Evolutionary conservation across 2,888 invertebrate genomes (phyloP), one percentile per base, ranked within the genome.

Genomic region (Ellobium chinense): DNA sequence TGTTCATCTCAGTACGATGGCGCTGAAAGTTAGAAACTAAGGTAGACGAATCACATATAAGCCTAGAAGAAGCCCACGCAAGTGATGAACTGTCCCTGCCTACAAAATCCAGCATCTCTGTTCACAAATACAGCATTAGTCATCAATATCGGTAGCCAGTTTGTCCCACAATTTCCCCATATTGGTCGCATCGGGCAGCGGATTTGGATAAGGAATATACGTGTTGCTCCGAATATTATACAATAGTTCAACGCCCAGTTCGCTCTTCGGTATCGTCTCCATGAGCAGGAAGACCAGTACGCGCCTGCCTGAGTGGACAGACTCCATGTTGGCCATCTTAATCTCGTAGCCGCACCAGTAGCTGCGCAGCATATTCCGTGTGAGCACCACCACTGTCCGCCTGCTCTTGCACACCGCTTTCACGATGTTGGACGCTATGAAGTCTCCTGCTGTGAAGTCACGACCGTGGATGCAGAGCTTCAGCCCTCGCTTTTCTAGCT

Each of bases 261-360:
- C 37, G n/a, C 60, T 0, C 29, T 62, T 24, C 4, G 70, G 54
- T 18, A 81, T 62, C n/a, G 69, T 29, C 24, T 75, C 76, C 63
- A 65, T 58, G 24, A 81, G 31, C 34, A 81, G 72, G 31, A 81
- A 77, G n/a, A 81, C 31, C 56, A 81, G 69, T 7, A 81, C 76
- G 24, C 24, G 31, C 4, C 76, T 58, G 0, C 81, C 81, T 3
- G 72, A 29, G 63, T 77, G 76, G 5, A 29, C 21, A 29, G 36
- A 31, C 39, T 81, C 81, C 73, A 81, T 76, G 5, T 56, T 77
- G 69, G 81, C 81, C 81, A 81, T 81, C 81, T 82, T 74, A 21
- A 82, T 54, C 37, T 82, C 82, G 58, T 78, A 82, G 60, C 34
- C n/a, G 34, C 82, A 82, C 82, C 82, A 82, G 62, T 73, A 73